Evolutionary conservation across 2,888 invertebrate genomes (phyloP).

Genomic region (Thumatha senex): DNA sequence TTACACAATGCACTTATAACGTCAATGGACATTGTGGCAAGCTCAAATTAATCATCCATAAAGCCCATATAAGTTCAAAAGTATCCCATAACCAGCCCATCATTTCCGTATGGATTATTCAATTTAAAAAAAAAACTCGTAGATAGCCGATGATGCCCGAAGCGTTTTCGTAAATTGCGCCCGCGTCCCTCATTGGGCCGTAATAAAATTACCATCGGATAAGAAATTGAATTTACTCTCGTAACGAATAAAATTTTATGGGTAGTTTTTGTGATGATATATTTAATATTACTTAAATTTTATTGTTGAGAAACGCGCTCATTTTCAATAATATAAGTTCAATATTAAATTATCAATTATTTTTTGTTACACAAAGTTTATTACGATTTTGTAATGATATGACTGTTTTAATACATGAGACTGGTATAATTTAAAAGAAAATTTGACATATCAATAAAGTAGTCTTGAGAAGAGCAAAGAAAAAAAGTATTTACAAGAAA

Average conservation of each 20-base stretch:
- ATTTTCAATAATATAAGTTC: conserved; percentile 16
- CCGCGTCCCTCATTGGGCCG: conserved; percentile 37
- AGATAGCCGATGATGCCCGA: conserved; percentile 29
- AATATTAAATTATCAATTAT: background rate
- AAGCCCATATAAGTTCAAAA: conserved; percentile 22
- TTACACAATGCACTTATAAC: conserved; percentile 24
- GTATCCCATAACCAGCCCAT: conserved; percentile 32
- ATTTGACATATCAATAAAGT: too few relatives aligned
- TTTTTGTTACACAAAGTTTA: background rate
- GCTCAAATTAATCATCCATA: conserved; percentile 25
- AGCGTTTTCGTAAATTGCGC: conserved; percentile 47
- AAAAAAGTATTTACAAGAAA: too few relatives aligned
- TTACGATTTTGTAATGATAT: too few relatives aligned
- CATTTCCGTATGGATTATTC: conserved; percentile 39
- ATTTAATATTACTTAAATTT: conserved; percentile 21
- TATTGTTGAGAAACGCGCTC: conserved; percentile 22
- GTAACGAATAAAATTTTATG: conserved; percentile 39
- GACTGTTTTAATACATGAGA: too few relatives aligned
- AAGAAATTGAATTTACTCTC: conserved; percentile 41
- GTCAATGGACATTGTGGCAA: conserved; percentile 28
- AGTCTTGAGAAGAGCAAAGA: too few relatives aligned
- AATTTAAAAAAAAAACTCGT: conserved; percentile 18
- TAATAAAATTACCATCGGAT: conserved; percentile 38
- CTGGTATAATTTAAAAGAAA: too few relatives aligned
- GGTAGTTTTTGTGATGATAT: conserved; percentile 36